Evolutionary conservation across 2,888 invertebrate genomes (phyloP), one percentile per base, ranked within the genome.

Genomic region (Chaetogeoica ovagalla): DNA sequence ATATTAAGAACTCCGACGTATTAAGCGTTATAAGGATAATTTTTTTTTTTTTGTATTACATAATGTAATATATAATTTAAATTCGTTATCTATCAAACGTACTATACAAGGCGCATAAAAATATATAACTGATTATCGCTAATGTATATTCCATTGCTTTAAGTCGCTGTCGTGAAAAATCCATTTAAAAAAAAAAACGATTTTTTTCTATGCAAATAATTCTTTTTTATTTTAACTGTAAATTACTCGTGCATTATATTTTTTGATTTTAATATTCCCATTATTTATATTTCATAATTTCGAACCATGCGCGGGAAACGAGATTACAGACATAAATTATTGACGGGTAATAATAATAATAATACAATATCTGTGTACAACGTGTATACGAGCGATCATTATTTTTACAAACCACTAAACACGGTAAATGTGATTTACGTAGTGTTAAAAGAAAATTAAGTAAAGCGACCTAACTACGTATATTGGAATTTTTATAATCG

Each of bases 371-470:
- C 17, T 30, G 30, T 30, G 4, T 30, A 30, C 48, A 15, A 52
- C 7, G n/a, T 62, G 19, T 30, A 43, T 60, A 30, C n/a, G 48
- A 15, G n/a, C 11, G 48, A 21, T 48, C 48, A 21, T 66, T 66
- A 48, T 69, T 74, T 55, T 57, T 55, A 55, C 74, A 23, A 21
- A 11, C 57, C 74, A 39, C 15, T 55, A 57, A 55, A 57, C 65
- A 39, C 11, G 21, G 19, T 19, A 55, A 43, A 65, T 65, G 21
- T 74, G 65, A 74, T 74, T 74, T 65, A 65, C 57, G 74, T 55
- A 15, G 65, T 13, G 55, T 57, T 55, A 65, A 65, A 65, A 74
- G 15, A 65, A 55, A 74, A 74, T 74, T 65, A 65, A 13, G 57
- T 65, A 19, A 75, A 43, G 39, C 3, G 65, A 66, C 21, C 57